Conservation (phyloP, 2,113 vertebrate genomes). For the Cinclus mexicanus region DNA sequence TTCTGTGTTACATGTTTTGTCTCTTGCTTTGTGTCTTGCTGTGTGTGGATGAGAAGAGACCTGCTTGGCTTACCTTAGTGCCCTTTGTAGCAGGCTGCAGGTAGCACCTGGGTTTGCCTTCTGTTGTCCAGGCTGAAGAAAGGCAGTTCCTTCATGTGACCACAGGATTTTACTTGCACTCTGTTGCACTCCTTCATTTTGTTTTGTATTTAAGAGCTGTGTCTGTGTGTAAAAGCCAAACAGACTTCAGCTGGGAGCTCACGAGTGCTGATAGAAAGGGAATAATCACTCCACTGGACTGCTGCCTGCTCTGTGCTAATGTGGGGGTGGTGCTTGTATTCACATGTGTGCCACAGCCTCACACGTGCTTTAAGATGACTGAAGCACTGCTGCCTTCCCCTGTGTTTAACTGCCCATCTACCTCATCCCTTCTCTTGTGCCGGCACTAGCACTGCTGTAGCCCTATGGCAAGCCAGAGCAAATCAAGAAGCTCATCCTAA, state of each 20-base stretch:
- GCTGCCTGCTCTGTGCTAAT: accelerated
- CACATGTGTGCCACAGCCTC: accelerated
- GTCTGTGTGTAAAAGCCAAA: background rate
- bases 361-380: background rate
- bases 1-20: background rate
- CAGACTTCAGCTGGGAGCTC: background rate
- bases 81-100: background rate
- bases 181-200: accelerated
- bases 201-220: background rate
- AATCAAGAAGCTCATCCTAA: background rate
- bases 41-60: background rate
- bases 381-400: background rate
- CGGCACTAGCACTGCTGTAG: background rate
- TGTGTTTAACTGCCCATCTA: accelerated
- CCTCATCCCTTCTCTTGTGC: background rate
- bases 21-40: background rate
- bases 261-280: background rate
- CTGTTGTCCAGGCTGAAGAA: background rate
- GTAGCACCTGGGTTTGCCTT: background rate
- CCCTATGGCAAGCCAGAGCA: background rate
- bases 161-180: background rate
- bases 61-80: background rate
- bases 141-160: background rate
- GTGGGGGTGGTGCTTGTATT: background rate
- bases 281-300: accelerated